phyloP scores from a whole-genome alignment of 53 echinoderm and acorn worm genomes.

The Patiria pectinifera region DNA sequence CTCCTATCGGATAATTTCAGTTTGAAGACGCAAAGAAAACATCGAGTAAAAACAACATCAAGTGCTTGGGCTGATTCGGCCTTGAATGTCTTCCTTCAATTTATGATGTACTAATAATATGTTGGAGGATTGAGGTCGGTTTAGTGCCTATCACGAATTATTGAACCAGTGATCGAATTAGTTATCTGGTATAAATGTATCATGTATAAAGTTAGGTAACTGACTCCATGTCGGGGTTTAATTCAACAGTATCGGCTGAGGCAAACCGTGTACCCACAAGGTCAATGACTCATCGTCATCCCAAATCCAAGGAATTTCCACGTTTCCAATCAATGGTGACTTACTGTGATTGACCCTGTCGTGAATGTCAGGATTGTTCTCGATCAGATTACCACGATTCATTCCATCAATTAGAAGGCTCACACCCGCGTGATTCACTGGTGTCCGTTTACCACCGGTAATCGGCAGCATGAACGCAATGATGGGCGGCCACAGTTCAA shows the following conservation, averaged over 20 bases:
- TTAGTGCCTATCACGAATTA: too few species aligned
- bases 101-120: too few species aligned
- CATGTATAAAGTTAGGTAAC: not conserved
- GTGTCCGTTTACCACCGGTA: conserved; percentile 5
- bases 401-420: conserved; percentile 31
- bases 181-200: too few species aligned
- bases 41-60: too few species aligned
- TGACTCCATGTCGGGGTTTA: not conserved
- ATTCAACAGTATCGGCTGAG: not conserved
- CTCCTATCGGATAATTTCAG: too few species aligned
- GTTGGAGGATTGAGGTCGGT: too few species aligned
- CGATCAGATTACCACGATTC: conserved; percentile 10
- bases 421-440: conserved; percentile 9
- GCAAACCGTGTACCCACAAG: not conserved
- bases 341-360: conserved; percentile 35
- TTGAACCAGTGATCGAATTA: too few species aligned
- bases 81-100: too few species aligned
- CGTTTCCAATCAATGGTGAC: conserved; percentile 40
- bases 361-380: conserved; percentile 31
- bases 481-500: not conserved
- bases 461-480: not conserved
- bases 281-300: conserved; percentile 2
- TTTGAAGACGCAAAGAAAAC: too few species aligned
- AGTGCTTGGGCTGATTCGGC: too few species aligned
- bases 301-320: not conserved